Base-by-base conservation (phyloP, 1,140 invertebrate species). In the Drosophila serrata region DNA sequence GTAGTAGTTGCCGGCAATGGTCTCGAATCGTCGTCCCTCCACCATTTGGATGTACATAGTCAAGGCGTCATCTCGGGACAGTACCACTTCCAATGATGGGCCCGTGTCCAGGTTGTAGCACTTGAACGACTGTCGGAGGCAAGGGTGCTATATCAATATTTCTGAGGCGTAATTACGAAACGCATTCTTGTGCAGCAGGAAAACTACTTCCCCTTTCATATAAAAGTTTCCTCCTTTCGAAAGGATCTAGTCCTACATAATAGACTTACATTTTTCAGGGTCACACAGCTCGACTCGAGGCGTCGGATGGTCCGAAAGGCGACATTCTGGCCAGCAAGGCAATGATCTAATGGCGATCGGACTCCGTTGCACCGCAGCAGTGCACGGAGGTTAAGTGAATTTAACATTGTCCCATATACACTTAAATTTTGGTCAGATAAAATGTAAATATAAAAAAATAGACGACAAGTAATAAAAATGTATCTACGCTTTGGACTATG, bases 61-160 rank as follows among this genome's bases (percentile, higher is more conserved):
- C 1, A 96, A 79, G 2, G 95, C 96, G 68, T 97, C 95, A 22
- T 96, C 95, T 62, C 93, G 92, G 3, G 93, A 95, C 7, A 95
- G 63, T 1, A 93, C 93, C 0, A 95, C 95, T n/a, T 93, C 90
- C 9, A 93, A 94, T 3, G 93, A 56, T 0, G 99, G 99, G 7
- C 97, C 96, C 51, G 94, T 94, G 9, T 98, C 97, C 64, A 99
- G 93, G 91, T 96, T 97, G 93, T 99, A 98, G 27, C 99, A 94
- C 91, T 97, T 96, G 90, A 82, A 92, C 0, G 85, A 68, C 84
- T 88, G 48, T 2, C 9, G 33, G 6, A 17, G 4, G 22, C 12
- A 6, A 6, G 22, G 9, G 13, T 27, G 7, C 6, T 45, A 48
- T 37, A 60, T 1, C 46, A 3, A 24, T 24, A 49, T 31, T 49